Base-by-base conservation (phyloP, 2,888 invertebrate species). In the Odontothrips loti region DNA sequence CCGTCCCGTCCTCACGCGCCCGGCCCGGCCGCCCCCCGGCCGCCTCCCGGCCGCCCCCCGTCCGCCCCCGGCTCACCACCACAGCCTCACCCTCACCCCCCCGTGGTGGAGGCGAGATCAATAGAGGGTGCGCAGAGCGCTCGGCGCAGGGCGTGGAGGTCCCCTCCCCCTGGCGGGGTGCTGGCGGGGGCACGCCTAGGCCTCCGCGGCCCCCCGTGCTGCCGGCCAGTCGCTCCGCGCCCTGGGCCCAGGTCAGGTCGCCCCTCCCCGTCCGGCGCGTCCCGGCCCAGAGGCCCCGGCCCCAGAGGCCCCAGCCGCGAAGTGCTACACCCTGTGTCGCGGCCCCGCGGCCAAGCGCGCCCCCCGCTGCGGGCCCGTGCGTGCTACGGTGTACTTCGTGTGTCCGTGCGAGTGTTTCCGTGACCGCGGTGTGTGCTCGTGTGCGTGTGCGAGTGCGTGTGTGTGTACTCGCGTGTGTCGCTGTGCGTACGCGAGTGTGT, bases 41-140 rank as follows among this genome's bases (percentile, higher is more conserved):
- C 68, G 15, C 51, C 12, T 9, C 23, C n/a, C 68, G 20, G 58
- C 58, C 58, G 58, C 58, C 58, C 58, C 58, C 58, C 20, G 58
- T 15, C 58, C 3, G 15, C 58, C 58, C 58, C 58, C 58, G 58
- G 9, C 68, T 15, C 68, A 12, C 27, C 27, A 23, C 27, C 68
- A 51, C 68, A 8, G 68, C 68, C 68, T 9, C 68, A n/a, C 12
- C 23, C 68, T 27, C 68, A 58, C 58, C 58, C 58, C 51, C 58
- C 20, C 20, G 58, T 58, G 58, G 58, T 20, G 20, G 23, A 27
- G 23, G 23, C 27, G 68, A 27, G 68, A 75, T 75, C 68, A 75
- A 75, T 75, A 75, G 68, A 75, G 68, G 68, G 68, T 75, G 68
- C 68, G 68, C 68, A 75, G 68, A 75, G 68, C 27, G 68, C 68